These are phyloP conservation scores for Micrasema minimum DNA, from an alignment of 1,140 invertebrate genomes.

Conservation along the genomic window DNA sequence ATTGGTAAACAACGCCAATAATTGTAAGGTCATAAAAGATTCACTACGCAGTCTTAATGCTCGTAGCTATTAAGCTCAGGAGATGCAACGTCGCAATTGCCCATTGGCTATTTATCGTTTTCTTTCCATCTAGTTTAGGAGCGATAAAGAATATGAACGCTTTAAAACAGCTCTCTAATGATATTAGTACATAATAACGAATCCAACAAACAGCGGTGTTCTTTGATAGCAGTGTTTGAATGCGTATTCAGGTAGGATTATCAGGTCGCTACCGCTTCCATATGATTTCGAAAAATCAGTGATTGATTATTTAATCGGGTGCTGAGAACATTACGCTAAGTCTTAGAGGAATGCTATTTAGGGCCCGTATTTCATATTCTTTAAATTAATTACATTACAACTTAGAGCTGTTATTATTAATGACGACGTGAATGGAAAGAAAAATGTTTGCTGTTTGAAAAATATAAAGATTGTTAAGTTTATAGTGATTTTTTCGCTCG, in stretches of 20 bases:
- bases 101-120: conserved; percentile 9
- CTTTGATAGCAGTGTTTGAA: conserved; percentile 29
- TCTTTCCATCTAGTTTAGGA: conserved; percentile 34
- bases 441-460: no score
- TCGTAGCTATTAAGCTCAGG: conserved; percentile 33
- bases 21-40: no score
- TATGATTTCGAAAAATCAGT: conserved; percentile 39
- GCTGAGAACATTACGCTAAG: conserved; percentile 23
- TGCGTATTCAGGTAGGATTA: conserved; percentile 41
- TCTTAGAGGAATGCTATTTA: conserved; percentile 21
- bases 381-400: no score
- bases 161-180: conserved; percentile 42
- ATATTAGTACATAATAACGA: conserved; percentile 41
- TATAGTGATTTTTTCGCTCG: no score
- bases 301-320: conserved; percentile 45
- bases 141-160: conserved; percentile 18
- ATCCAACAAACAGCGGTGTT: conserved; percentile 19
- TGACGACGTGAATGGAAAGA: no score
- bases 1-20: no score
- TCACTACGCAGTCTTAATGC: no score
- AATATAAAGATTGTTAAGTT: no score
- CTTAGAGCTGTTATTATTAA: no score
- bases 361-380: neutral
- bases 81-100: conserved; percentile 11
- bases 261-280: conserved; percentile 6